Evolutionary conservation across 2,888 invertebrate species (phyloP), one percentile per base, ranked within the genome.

Genomic region (Caenorhabditis sinica): DNA sequence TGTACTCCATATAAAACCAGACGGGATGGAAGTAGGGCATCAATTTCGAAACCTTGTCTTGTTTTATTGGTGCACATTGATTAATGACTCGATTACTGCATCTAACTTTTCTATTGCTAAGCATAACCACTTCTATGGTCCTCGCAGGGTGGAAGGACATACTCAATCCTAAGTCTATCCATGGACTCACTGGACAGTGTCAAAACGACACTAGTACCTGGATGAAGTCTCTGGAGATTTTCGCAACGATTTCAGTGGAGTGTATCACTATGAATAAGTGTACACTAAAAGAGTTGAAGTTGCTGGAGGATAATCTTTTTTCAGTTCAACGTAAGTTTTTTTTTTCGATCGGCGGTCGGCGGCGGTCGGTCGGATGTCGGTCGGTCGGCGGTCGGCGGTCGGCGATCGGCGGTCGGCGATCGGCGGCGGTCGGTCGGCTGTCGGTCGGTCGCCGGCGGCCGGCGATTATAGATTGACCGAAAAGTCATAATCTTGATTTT

Each of bases 321-420:
- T 65, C 82, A 0, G 49, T 77, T 25, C 30, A 77, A 60, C 72
- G 82, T 83, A n/a, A 36, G 82, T 75, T 61, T 40, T 17, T 68
- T 58, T 73, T 17, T n/a, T n/a, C n/a, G n/a, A n/a, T n/a, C n/a
- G n/a, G n/a, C n/a, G n/a, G n/a, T n/a, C n/a, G n/a, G n/a, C n/a
- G n/a, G n/a, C n/a, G n/a, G n/a, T n/a, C n/a, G n/a, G n/a, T n/a
- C n/a, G n/a, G n/a, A n/a, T n/a, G n/a, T n/a, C n/a, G n/a, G n/a
- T n/a, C n/a, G n/a, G n/a, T n/a, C n/a, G n/a, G n/a, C n/a, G n/a
- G n/a, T n/a, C n/a, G n/a, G n/a, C n/a, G n/a, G n/a, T n/a, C n/a
- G n/a, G n/a, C n/a, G n/a, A n/a, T n/a, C n/a, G n/a, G n/a, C n/a
- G n/a, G n/a, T n/a, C n/a, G n/a, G n/a, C n/a, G n/a, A n/a, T n/a